Evolutionary conservation across 2,797 vertebrate genomes (phyloP).

Genomic region (Platyrinchus mystaceus): DNA sequence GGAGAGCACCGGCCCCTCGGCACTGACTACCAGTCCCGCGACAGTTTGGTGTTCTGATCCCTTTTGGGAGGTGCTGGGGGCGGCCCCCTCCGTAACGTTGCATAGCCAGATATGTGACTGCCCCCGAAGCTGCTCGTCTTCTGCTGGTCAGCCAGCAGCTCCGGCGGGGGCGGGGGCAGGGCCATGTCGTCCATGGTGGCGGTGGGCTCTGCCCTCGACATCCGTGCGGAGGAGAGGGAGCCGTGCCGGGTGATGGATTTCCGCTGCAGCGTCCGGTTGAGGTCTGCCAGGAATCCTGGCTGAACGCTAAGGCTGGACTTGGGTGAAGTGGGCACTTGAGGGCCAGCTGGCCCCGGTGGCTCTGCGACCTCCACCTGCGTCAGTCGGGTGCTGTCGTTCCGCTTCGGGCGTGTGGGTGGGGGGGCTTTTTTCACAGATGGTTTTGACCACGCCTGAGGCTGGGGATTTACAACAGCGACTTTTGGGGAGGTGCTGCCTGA

Average conservation of each 20-base stretch:
- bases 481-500: conserved; percentile 79
- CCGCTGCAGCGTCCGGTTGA: conserved; percentile 92
- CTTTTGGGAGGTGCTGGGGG: conserved; percentile 93
- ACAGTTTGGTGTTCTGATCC: conserved; percentile 94
- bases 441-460: conserved; percentile 89
- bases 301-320: conserved; percentile 89
- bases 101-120: conserved; percentile 93
- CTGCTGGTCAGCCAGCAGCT: conserved; percentile 87
- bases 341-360: conserved; percentile 70
- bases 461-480: conserved; percentile 92
- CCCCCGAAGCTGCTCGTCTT: conserved; percentile 83
- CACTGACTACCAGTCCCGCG: conserved; percentile 83
- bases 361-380: conserved; percentile 74
- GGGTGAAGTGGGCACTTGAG: conserved; percentile 88
- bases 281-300: conserved; percentile 93
- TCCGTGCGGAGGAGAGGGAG: conserved; percentile 85
- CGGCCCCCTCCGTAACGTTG: conserved; percentile 91
- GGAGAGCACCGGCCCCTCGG: background rate
- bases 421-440: conserved; percentile 88
- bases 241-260: conserved; percentile 93
- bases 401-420: conserved; percentile 84
- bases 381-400: conserved; percentile 86
- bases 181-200: conserved; percentile 96
- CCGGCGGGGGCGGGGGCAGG: conserved; percentile 90
- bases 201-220: conserved; percentile 79